These are phyloP conservation scores for Machimus rusticus DNA, from an alignment of 2,888 invertebrate genomes.

Conservation along the genomic window DNA sequence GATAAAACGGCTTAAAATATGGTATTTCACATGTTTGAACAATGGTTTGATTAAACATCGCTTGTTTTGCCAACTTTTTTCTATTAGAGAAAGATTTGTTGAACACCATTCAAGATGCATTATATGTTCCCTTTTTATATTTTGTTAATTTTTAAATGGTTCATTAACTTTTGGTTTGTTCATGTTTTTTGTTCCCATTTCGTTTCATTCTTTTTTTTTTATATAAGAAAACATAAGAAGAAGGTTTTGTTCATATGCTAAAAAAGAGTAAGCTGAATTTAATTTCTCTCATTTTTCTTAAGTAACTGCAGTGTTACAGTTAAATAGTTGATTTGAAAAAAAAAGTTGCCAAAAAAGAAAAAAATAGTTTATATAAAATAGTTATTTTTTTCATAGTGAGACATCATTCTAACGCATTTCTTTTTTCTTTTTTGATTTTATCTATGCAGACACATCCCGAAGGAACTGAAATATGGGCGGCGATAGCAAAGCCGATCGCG, in stretches of 20 bases:
- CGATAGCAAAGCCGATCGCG: conserved; percentile 46
- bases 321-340: conserved; percentile 9
- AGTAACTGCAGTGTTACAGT: not conserved
- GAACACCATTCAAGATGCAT: not conserved
- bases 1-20: not conserved
- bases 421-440: conserved; percentile 48
- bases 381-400: conserved; percentile 41
- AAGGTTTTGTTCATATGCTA: not conserved
- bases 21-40: not conserved
- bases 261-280: conserved; percentile 28
- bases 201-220: not conserved
- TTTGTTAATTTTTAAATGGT: not conserved
- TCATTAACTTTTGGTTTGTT: conserved; percentile 19
- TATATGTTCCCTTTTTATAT: conserved; percentile 10
- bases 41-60: conserved; percentile 45
- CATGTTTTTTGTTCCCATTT: not conserved
- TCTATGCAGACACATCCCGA: conserved; percentile 48
- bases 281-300: conserved; percentile 41
- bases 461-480: conserved; percentile 49
- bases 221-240: not conserved
- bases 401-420: conserved; percentile 48
- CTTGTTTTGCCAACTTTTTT: conserved; percentile 48
- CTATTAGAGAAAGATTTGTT: not conserved
- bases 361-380: conserved; percentile 35
- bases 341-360: conserved; percentile 11